Percentiles rank a stretch among this genome's conserved stretches.
Evolutionary conservation across 2,888 invertebrate species (phyloP).

Genomic region (Creontiades dilutus): DNA sequence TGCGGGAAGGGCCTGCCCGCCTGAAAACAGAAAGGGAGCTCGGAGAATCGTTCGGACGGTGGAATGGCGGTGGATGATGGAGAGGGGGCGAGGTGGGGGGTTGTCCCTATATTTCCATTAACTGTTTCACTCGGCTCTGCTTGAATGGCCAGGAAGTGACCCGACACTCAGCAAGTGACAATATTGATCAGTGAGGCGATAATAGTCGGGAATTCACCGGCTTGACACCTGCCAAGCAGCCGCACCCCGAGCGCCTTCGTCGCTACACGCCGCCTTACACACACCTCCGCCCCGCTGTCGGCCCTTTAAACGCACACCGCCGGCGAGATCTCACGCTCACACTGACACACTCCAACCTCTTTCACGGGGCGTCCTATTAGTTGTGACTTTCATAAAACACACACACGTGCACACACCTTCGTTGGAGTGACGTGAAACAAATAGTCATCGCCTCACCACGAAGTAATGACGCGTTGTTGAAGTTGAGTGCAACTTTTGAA

Average conservation of each 20-base stretch:
- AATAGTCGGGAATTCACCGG: slow-evolving; percentile 28
- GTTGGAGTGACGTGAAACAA: too few species aligned
- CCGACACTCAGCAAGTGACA: slow-evolving; percentile 36
- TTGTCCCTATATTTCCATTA: slow-evolving; percentile 18
- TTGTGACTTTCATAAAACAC: background rate
- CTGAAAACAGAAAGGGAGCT: background rate
- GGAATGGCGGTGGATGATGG: too few species aligned
- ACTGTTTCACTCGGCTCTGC: slow-evolving; percentile 16
- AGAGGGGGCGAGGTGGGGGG: background rate
- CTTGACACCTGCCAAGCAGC: slow-evolving; percentile 27
- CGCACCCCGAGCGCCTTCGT: background rate
- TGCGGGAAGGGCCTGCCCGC: too few species aligned
- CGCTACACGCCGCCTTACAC: background rate
- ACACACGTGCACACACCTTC: too few species aligned
- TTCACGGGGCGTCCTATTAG: background rate
- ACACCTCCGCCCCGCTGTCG: background rate
- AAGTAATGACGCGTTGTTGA: too few species aligned
- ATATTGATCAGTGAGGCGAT: slow-evolving; percentile 36
- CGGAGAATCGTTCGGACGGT: background rate
- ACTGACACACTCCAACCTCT: background rate
- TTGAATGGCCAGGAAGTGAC: slow-evolving; percentile 39
- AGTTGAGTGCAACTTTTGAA: too few species aligned
- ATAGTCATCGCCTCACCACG: too few species aligned
- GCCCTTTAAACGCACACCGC: background rate
- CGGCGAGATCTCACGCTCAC: background rate